Conservation (phyloP, 2,888 invertebrate genomes). For the Alviniconcha strummeri region DNA sequence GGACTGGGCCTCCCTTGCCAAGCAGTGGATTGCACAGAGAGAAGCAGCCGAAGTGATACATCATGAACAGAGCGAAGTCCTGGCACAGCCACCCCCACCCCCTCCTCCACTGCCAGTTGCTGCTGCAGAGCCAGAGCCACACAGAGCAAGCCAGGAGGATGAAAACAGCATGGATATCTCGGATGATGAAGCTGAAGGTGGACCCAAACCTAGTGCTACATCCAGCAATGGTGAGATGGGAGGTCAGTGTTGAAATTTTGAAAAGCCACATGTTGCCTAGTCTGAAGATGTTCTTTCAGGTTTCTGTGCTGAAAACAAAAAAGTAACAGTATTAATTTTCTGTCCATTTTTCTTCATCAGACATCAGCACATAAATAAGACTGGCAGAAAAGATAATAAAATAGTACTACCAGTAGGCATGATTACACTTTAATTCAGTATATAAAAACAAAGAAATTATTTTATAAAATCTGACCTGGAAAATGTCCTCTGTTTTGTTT, state of each 20-base stretch:
- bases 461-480: too few relatives aligned
- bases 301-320: not conserved
- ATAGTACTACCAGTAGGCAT: too few relatives aligned
- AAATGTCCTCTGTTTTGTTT: too few relatives aligned
- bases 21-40: conserved; percentile 89
- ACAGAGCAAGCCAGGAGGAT: conserved; percentile 36
- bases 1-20: conserved; percentile 96
- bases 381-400: too few relatives aligned
- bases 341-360: too few relatives aligned
- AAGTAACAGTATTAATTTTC: not conserved
- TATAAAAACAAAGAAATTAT: too few relatives aligned
- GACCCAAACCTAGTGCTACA: not conserved
- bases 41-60: conserved; percentile 46
- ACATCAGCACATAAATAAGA: too few relatives aligned
- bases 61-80: conserved; percentile 37
- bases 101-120: conserved; percentile 48
- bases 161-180: conserved; percentile 64
- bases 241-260: too few relatives aligned
- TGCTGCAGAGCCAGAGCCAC: conserved; percentile 23
- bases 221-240: conserved; percentile 6
- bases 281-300: not conserved
- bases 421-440: too few relatives aligned
- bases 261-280: too few relatives aligned
- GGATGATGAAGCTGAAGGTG: conserved; percentile 48
- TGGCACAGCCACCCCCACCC: conserved; percentile 41